Base-by-base conservation (phyloP, 2,113 vertebrate species). In the Xiphophorus hellerii region DNA sequence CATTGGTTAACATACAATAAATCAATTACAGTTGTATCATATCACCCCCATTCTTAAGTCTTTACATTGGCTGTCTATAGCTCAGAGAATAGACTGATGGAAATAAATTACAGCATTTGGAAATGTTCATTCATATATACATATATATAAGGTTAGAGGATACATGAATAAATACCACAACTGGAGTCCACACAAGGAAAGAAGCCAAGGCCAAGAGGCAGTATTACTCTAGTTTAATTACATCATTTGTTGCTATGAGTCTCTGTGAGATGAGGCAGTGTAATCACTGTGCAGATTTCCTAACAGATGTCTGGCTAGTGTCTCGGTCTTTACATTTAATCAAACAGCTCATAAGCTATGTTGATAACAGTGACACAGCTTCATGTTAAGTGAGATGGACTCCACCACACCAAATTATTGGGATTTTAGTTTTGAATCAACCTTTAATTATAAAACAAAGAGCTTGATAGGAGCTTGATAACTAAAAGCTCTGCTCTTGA, bases 271-370 rank as follows among this genome's bases (percentile, higher is more conserved):
- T 90, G 90, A 91, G 80, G 74, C 66, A 78, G 87, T 61, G 82
- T 93, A 94, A 94, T 93, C 92, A 90, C 80, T 79, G 60, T 74
- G 72, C 90, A 91, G 93, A 94, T 93, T 90, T 89, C 60, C 89
- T 33, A 79, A 87, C 93, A 94, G 92, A 94, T 94, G 93, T 93
- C 83, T 80, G 69, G 75, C 84, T 89, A 92, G 89, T 58, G 51
- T 84, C 81, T 86, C 77, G 72, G 77, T 80, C 88, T 84, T 84
- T 83, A 81, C 82, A 92, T 93, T 94, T 94, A 94, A 94, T 94
- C 93, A 95, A 91, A 94, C 79, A 70, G 54, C 85, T 78, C 82
- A 85, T 93, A 92, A 93, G 92, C 92, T 90, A 84, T 84, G 74
- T 63, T 84, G 87, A 93, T 85, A 89, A 87, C 81, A 68, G 54